phyloP scores from a whole-genome alignment of 2,797 vertebrate species.

The Takifugu rubripes region DNA sequence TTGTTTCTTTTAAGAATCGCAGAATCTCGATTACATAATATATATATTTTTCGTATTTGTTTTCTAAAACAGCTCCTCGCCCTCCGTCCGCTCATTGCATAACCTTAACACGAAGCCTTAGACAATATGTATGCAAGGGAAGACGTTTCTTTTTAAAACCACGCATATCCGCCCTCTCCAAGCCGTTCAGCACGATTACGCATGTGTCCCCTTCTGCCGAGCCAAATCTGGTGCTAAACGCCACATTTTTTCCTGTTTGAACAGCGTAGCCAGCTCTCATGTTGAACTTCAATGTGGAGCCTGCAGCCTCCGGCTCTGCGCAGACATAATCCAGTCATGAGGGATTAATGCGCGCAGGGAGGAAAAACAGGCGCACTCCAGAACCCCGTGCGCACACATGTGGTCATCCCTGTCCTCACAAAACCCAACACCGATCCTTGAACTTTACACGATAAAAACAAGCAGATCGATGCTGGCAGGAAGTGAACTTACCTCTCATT shows the following conservation, averaged over 20 bases:
- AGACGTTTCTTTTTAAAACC: slow-evolving; percentile 11
- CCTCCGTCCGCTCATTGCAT: slow-evolving; percentile 63
- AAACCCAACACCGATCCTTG: neutral
- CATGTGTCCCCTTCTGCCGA: no score
- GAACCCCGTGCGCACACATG: slow-evolving; percentile 50
- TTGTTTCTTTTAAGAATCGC: neutral
- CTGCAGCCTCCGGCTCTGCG: slow-evolving; percentile 29
- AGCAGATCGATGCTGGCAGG: neutral
- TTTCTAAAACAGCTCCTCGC: slow-evolving; percentile 51
- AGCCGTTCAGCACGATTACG: neutral
- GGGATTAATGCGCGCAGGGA: slow-evolving; percentile 62
- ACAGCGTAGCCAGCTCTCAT: slow-evolving; percentile 7
- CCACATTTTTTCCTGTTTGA: neutral
- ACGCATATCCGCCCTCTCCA: slow-evolving; percentile 1
- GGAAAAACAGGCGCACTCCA: slow-evolving; percentile 41
- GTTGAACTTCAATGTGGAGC: slow-evolving; percentile 16
- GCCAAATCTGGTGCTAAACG: no score
- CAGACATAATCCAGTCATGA: slow-evolving; percentile 61
- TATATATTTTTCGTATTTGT: slow-evolving; percentile 38
- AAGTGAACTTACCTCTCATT: slow-evolving; percentile 76
- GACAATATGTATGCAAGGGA: slow-evolving; percentile 25
- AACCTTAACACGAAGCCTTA: slow-evolving; percentile 61
- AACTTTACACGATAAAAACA: slow-evolving; percentile 21
- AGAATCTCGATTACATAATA: slow-evolving; percentile 64
- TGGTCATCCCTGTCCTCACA: slow-evolving; percentile 21